Evolutionary conservation across 2,888 invertebrate species (phyloP).

Genomic region (Tyria jacobaeae): DNA sequence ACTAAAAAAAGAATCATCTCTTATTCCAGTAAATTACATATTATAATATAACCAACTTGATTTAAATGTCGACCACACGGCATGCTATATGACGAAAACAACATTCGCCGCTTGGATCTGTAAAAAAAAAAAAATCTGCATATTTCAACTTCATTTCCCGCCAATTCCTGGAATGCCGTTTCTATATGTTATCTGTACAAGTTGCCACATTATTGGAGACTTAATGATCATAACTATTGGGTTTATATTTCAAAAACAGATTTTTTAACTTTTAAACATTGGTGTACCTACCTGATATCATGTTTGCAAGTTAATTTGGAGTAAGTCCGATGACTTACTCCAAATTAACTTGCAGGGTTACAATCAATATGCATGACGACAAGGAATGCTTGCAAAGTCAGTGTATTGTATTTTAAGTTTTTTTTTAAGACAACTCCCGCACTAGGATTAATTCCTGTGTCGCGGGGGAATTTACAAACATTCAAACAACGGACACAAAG

Average conservation of each 20-base stretch:
- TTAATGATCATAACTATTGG: background rate
- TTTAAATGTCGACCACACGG: conserved; percentile 1
- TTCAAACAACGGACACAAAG: too few species aligned
- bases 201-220: conserved; percentile 20
- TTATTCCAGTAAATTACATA: background rate
- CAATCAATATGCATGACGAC: background rate
- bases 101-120: background rate
- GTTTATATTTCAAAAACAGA: conserved; percentile 15
- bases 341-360: conserved; percentile 3
- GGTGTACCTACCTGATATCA: conserved; percentile 28
- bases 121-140: conserved; percentile 34
- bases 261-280: conserved; percentile 31
- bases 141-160: conserved; percentile 36
- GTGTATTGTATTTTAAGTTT: too few species aligned
- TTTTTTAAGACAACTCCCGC: too few species aligned
- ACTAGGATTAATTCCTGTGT: too few species aligned
- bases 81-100: conserved; percentile 15
- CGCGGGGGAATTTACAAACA: too few species aligned
- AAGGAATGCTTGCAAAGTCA: background rate
- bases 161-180: conserved; percentile 43
- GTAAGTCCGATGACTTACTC: background rate
- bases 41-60: background rate
- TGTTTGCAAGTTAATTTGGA: too few species aligned
- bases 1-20: background rate
- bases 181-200: conserved; percentile 5